Percentiles rank a stretch among this genome's conserved stretches.
phyloP scores from a whole-genome alignment of 2,888 invertebrate species.

The Cybosia mesomella region DNA sequence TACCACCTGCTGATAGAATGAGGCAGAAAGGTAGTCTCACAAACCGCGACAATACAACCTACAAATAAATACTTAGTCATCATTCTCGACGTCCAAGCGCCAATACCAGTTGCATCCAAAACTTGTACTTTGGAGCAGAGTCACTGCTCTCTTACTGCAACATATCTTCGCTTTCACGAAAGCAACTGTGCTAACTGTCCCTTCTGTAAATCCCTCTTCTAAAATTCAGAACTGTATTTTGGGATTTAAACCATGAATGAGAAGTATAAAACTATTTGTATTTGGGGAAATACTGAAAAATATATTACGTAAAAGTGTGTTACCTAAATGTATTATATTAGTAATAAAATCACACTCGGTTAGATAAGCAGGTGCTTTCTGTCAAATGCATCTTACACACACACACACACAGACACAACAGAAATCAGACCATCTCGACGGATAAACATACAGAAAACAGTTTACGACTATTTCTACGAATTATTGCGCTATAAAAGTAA shows the following conservation, averaged over 20 bases:
- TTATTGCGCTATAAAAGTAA: conserved; percentile 49
- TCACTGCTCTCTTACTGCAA: too few relatives aligned
- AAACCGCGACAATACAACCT: too few relatives aligned
- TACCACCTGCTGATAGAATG: not conserved
- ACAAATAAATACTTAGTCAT: too few relatives aligned
- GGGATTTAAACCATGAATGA: too few relatives aligned
- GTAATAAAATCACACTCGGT: not conserved
- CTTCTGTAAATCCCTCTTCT: too few relatives aligned
- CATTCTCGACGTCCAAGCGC: too few relatives aligned
- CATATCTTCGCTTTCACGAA: too few relatives aligned
- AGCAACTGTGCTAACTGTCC: too few relatives aligned
- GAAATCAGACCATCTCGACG: conserved; percentile 10
- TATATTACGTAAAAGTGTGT: not conserved
- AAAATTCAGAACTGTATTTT: too few relatives aligned
- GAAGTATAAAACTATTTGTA: not conserved
- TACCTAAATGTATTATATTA: not conserved
- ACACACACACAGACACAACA: conserved; percentile 7
- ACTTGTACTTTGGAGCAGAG: too few relatives aligned
- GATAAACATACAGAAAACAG: conserved; percentile 17
- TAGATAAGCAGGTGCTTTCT: not conserved
- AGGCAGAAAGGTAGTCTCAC: not conserved
- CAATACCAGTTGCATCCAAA: too few relatives aligned
- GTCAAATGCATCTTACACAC: conserved; percentile 6
- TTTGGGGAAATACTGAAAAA: not conserved
- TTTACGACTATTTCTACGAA: conserved; percentile 47